Evolutionary conservation across 2,888 invertebrate genomes (phyloP).

Genomic region (Aphidoletes aphidimyza): DNA sequence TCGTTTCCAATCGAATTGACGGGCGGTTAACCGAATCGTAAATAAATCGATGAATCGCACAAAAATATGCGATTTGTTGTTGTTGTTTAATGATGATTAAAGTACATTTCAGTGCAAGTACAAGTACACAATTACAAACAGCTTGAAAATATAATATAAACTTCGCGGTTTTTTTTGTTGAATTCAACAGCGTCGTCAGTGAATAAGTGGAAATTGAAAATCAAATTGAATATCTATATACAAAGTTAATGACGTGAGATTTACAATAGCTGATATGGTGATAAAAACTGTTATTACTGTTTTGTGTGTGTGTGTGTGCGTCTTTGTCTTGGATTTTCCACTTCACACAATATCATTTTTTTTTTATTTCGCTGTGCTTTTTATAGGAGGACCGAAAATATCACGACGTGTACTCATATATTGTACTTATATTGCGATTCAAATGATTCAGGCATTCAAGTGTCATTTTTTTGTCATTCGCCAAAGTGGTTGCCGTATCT

Average conservation of each 20-base stretch:
- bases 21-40: no score
- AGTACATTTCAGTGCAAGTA: neutral
- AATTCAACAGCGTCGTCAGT: neutral
- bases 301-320: no score
- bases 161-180: no score
- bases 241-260: neutral
- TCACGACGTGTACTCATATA: no score
- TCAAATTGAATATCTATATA: neutral
- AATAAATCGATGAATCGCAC: neutral
- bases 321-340: neutral
- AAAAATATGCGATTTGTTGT: neutral
- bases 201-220: conserved; percentile 9
- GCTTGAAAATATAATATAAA: no score
- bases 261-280: neutral
- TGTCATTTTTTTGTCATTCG: no score
- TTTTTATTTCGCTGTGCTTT: no score
- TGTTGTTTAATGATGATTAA: neutral
- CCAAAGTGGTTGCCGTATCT: no score
- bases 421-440: no score
- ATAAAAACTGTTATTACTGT: neutral
- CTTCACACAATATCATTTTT: neutral
- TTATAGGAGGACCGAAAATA: no score
- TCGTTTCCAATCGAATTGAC: no score
- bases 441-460: no score
- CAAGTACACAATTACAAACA: neutral